Base-by-base conservation (phyloP, 2,888 invertebrate genomes). In the Cerastoderma edule region DNA sequence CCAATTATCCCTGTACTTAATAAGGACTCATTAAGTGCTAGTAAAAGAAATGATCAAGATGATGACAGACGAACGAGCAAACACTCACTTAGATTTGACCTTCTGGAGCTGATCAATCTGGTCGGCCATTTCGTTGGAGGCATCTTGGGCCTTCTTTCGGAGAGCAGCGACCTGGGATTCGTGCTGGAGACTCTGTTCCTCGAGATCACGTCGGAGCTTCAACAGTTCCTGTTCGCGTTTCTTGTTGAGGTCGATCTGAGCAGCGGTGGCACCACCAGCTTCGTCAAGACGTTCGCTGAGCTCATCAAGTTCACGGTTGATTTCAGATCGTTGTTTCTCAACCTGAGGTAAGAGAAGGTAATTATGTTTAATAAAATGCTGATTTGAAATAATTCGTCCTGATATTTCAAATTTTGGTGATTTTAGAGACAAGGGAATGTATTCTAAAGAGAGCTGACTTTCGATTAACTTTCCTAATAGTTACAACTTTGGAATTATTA, bases 21-120 rank as follows among this genome's bases (percentile, higher is more conserved):
- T 39, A 16, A 13, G 16, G 8, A 39, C 39, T 10, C 16, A 13
- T 10, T 39, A 8, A 8, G 16, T 39, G 8, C 16, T 39, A 39
- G 10, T 39, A 13, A 13, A 39, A 39, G 39, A 39, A 39, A 39
- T 39, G 39, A 13, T 39, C 16, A 13, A 39, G 8, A 39, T 39
- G 16, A n/a, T n/a, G n/a, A n/a, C n/a, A n/a, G n/a, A n/a, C n/a
- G n/a, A n/a, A n/a, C n/a, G n/a, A n/a, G n/a, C n/a, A 16, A 39
- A 46, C 16, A 83, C 91, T 84, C 88, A 98, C 99, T 98, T 99
- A 93, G 98, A 97, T 95, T 99, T 99, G 93, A 98, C 96, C 94
- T 99, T 99, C 96, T 99, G 99, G 94, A 99, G 96, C 94, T 99
- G 98, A 95, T 99, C 99, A 94, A 99, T 97, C 94, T 99, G 99